Evolutionary conservation across 2,113 vertebrate genomes (phyloP), one percentile per base, ranked within the genome.

Genomic region (Nothoprocta perdicaria): DNA sequence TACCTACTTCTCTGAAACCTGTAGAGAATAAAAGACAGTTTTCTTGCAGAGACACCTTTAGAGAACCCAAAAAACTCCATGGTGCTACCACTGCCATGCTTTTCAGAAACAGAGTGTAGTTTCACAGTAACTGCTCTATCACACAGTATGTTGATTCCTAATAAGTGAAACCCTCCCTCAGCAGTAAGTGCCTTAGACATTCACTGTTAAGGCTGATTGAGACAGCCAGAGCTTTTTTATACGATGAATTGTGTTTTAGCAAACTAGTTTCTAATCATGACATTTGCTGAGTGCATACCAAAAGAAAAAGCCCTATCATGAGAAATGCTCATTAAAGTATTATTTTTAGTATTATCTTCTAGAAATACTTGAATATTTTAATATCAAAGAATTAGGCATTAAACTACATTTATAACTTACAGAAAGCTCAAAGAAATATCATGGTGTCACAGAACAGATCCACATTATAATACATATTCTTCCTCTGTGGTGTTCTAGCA

Each of bases 351-450:
- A 16, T 35, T 86, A 88, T n/a, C 9, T 74, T 73, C 61, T 58
- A 53, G 14, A 76, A 86, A 62, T 67, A 48, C 7, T 52, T 58
- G 1, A 78, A 9, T 31, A 83, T 73, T 29, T 79, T 48, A 60
- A 35, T 62, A 76, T 8, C 45, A 62, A 86, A 69, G 17, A 62
- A 83, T 69, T 71, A 31, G 21, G 57, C 16, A 67, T 35, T 15
- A 73, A 73, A 90, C 7, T 55, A 33, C 31, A 58, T 50, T 69
- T 88, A 50, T 10, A 74, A 16, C 14, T 71, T 63, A 23, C 3
- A 77, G 15, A 86, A 90, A 88, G 17, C 41, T 77, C 71, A 88
- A 83, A 84, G 61, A 78, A 84, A 46, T 92, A 78, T 29, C 18
- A 2, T 10, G 40, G 45, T 69, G 57, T 73, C 58, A 62, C n/a